Conservation (phyloP, 1,140 invertebrate species). For the Leptoteleia sp. region DNA sequence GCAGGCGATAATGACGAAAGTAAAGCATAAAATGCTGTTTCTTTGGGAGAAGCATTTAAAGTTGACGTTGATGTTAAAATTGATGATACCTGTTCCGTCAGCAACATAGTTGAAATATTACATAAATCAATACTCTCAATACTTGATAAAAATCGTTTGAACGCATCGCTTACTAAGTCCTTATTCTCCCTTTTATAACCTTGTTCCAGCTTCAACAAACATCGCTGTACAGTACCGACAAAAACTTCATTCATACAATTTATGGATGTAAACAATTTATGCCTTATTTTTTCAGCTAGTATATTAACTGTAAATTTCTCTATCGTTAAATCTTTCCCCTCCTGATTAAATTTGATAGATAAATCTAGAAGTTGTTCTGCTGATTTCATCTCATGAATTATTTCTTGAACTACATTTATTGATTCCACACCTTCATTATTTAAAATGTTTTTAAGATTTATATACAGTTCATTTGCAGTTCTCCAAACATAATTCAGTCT, state of each 20-base stretch:
- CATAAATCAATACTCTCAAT: conserved; percentile 93
- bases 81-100: no score
- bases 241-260: conserved; percentile 91
- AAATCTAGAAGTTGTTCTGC: no score
- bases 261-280: conserved; percentile 90
- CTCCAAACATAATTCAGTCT: conserved; percentile 90
- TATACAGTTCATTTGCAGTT: conserved; percentile 90
- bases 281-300: conserved; percentile 90
- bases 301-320: no score
- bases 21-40: no score
- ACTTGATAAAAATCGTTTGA: conserved; percentile 90
- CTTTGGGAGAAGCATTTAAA: no score
- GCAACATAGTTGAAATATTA: conserved; percentile 88
- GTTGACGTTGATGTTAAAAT: no score
- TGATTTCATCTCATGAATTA: conserved; percentile 87
- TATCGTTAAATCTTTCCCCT: no score
- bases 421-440: conserved; percentile 92
- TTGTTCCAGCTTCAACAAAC: conserved; percentile 85
- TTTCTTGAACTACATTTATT: conserved; percentile 87
- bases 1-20: conserved; percentile 86
- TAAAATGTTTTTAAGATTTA: conserved; percentile 86
- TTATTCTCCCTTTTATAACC: conserved; percentile 82
- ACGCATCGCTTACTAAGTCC: conserved; percentile 87
- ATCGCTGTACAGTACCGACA: conserved; percentile 89
- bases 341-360: no score